Evolutionary conservation across 2,888 invertebrate species (phyloP).

Genomic region (Cheilosia grossa): DNA sequence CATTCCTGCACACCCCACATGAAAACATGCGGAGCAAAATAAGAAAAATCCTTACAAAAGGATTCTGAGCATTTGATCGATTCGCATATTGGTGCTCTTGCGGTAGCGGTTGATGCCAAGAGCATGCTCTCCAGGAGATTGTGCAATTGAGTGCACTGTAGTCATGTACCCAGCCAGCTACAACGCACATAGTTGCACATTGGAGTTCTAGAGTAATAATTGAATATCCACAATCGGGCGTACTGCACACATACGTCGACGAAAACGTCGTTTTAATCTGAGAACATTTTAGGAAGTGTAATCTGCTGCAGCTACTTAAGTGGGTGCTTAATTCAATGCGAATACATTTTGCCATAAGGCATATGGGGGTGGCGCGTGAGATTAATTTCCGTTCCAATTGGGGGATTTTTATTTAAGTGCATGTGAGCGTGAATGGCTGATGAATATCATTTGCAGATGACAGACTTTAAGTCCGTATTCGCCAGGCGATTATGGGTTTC

Average conservation of each 20-base stretch:
- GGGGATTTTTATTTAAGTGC: conserved; percentile 18
- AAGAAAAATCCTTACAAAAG: conserved; percentile 16
- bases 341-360: conserved; percentile 46
- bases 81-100: conserved; percentile 20
- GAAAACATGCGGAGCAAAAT: conserved; percentile 6
- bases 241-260: neutral
- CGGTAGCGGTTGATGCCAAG: conserved; percentile 29
- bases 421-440: conserved; percentile 13
- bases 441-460: conserved; percentile 39
- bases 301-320: conserved; percentile 51
- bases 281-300: conserved; percentile 47
- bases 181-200: conserved; percentile 35
- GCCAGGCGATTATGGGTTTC: conserved; percentile 25
- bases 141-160: conserved; percentile 61
- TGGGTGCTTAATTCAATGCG: conserved; percentile 56
- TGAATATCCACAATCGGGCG: conserved; percentile 27
- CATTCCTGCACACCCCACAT: conserved; percentile 26
- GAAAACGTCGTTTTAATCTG: conserved; percentile 34
- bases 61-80: conserved; percentile 26
- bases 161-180: conserved; percentile 25
- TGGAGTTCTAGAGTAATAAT: conserved; percentile 30
- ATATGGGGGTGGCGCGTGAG: neutral
- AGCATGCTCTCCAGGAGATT: conserved; percentile 43
- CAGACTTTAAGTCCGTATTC: conserved; percentile 13
- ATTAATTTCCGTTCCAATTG: conserved; percentile 13